phyloP scores from a whole-genome alignment of 2,113 vertebrate genomes.

The Amphilophus citrinellus region DNA sequence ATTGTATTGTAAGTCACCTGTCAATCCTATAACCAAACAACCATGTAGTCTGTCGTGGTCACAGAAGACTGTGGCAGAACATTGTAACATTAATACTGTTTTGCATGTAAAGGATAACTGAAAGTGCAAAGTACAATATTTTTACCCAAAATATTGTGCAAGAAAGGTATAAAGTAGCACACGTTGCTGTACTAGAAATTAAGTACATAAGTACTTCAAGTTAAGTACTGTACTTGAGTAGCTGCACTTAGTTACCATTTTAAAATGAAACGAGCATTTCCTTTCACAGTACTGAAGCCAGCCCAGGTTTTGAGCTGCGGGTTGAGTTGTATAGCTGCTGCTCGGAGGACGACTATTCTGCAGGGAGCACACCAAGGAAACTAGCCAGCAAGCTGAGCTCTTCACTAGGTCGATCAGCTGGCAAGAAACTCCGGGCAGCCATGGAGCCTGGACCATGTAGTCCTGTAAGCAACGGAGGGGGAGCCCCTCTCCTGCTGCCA shows the following conservation, averaged over 20 bases:
- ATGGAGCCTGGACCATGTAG: constrained; percentile 85
- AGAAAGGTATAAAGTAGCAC: neutral
- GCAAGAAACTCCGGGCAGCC: constrained; percentile 86
- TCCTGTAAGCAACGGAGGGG: constrained; percentile 81
- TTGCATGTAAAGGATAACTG: neutral
- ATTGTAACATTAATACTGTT: neutral
- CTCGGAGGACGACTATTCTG: constrained; percentile 87
- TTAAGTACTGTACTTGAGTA: neutral
- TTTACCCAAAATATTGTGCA: neutral
- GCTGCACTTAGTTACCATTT: neutral
- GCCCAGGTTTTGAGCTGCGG: constrained; percentile 88
- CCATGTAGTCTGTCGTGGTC: neutral
- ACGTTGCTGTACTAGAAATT: neutral
- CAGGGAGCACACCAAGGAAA: constrained; percentile 86
- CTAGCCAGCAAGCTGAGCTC: constrained; percentile 93
- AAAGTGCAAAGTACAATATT: neutral
- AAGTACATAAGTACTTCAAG: neutral
- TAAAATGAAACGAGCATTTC: neutral
- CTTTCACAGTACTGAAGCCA: constrained; percentile 80
- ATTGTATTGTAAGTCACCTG: constrained; percentile 88
- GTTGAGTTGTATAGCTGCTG: constrained; percentile 92
- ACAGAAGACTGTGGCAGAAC: neutral
- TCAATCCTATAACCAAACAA: neutral
- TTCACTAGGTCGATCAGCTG: constrained; percentile 89
- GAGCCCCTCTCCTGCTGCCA: constrained; percentile 85